Evolutionary conservation across 53 echinoderm and acorn worm genomes (phyloP).

Genomic region (Mesocentrotus franciscanus): DNA sequence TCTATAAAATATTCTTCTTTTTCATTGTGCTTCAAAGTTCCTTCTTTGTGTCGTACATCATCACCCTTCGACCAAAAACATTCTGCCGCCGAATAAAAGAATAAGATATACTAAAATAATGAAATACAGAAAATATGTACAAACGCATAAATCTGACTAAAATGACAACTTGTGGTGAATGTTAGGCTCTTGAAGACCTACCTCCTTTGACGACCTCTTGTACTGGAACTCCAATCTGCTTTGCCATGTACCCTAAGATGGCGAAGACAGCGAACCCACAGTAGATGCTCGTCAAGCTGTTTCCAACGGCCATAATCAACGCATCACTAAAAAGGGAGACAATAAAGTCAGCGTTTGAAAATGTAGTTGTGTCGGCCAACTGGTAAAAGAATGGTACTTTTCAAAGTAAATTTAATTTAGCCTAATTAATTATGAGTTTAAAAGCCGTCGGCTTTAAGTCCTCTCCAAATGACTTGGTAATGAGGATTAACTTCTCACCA

Average conservation of each 20-base stretch:
- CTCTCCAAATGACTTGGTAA: too few species aligned
- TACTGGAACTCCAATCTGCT: constrained; percentile 74
- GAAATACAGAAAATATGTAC: too few species aligned
- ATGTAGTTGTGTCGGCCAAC: not conserved
- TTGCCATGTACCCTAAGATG: constrained; percentile 85
- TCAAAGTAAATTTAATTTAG: not conserved
- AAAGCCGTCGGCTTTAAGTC: not conserved
- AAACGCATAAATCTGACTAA: too few species aligned
- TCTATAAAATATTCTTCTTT: too few species aligned
- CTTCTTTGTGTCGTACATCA: too few species aligned
- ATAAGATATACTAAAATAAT: too few species aligned
- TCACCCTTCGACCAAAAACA: too few species aligned
- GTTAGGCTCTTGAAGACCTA: constrained; percentile 28
- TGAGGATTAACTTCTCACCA: too few species aligned
- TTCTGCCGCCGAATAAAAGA: too few species aligned
- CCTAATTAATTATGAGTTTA: not conserved
- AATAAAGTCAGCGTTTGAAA: not conserved
- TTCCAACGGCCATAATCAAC: constrained; percentile 71
- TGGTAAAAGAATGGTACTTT: too few species aligned
- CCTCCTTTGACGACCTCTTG: constrained; percentile 80
- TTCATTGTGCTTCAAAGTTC: too few species aligned
- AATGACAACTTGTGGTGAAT: not conserved
- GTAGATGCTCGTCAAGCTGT: constrained; percentile 81
- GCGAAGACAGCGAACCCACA: constrained; percentile 90
- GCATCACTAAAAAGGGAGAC: constrained; percentile 70